Percentiles rank a stretch among this genome's conserved stretches.
These are phyloP conservation scores for Tor tambroides DNA, from an alignment of 2,113 vertebrate species.

Conservation along the genomic window DNA sequence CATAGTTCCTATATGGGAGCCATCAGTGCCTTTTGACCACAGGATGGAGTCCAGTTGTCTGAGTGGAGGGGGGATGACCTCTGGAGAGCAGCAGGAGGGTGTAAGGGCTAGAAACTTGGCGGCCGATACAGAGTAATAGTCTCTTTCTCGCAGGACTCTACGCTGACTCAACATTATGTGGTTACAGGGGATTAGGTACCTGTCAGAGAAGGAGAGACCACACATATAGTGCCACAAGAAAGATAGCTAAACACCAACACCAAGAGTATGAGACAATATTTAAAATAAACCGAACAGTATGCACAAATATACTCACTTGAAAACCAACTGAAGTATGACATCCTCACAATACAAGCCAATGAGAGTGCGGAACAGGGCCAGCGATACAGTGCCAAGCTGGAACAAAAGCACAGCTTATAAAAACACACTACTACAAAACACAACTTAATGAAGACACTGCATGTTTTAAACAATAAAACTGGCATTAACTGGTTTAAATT, in stretches of 20 bases:
- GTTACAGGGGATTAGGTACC: constrained; percentile 96
- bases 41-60: constrained; percentile 86
- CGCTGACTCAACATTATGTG: constrained; percentile 97
- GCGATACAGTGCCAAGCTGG: constrained; percentile 92
- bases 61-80: constrained; percentile 81
- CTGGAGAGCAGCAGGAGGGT: constrained; percentile 88
- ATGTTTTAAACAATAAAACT: not conserved
- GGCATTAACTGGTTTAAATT: not conserved
- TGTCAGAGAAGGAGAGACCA: constrained; percentile 60
- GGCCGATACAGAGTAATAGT: constrained; percentile 91
- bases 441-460: not conserved
- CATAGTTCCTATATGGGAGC: constrained; percentile 35
- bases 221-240: not conserved
- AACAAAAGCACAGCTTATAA: constrained; percentile 51
- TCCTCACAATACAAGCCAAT: constrained; percentile 96
- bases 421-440: not conserved
- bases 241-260: not conserved
- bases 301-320: constrained; percentile 79
- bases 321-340: constrained; percentile 93
- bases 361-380: constrained; percentile 92
- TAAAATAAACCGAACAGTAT: constrained; percentile 39
- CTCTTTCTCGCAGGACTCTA: constrained; percentile 87
- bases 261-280: not conserved
- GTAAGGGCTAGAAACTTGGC: constrained; percentile 91
- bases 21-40: constrained; percentile 81